Conservation (phyloP, 2,888 invertebrate species). For the Mesochorus sp. region DNA sequence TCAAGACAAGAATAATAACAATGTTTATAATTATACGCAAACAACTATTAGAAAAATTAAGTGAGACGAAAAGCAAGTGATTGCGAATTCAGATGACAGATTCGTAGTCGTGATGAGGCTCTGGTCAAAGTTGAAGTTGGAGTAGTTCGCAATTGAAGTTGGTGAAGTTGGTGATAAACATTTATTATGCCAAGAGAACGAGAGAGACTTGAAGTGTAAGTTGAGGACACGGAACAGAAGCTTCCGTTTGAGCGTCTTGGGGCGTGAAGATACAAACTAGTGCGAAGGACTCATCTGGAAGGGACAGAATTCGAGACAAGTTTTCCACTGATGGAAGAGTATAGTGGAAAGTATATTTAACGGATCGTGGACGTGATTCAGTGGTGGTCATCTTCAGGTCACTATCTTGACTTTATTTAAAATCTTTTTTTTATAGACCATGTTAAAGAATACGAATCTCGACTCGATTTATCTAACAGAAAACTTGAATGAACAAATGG, state of each 20-base stretch:
- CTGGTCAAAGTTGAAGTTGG: no score
- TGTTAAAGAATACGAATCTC: no score
- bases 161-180: no score
- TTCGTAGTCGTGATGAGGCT: no score
- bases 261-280: neutral
- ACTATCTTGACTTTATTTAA: neutral
- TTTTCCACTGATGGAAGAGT: constrained; percentile 28
- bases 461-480: neutral
- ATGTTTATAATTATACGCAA: no score
- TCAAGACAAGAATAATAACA: no score
- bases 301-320: constrained; percentile 30
- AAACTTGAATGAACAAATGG: neutral
- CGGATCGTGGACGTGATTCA: constrained; percentile 4
- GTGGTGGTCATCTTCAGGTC: neutral
- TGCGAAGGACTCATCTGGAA: neutral
- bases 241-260: constrained; percentile 1
- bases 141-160: no score
- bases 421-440: no score
- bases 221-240: constrained; percentile 20
- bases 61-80: no score
- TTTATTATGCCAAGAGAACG: no score
- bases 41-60: no score
- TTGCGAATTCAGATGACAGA: no score
- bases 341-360: constrained; percentile 16
- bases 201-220: constrained; percentile 17